A percentile compares a stretch with the other conserved stretches of the same genome.
Conservation (phyloP, 2,113 vertebrate species). For the Emydocephalus ijimae region DNA sequence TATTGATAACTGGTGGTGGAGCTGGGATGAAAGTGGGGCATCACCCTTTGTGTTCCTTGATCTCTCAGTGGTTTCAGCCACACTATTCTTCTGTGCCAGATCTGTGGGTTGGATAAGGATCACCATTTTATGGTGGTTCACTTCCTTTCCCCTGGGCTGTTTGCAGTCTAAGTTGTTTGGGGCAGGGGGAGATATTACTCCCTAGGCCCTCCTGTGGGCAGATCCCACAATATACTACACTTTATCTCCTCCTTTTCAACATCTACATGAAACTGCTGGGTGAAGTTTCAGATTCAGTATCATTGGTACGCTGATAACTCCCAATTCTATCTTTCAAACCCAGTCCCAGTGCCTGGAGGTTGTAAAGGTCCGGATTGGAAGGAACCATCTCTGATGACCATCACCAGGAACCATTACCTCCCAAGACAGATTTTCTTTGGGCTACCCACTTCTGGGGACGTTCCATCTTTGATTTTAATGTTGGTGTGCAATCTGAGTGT, state of each 20-base stretch:
- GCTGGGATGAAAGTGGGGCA: background rate
- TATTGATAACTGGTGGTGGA: background rate
- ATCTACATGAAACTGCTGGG: background rate
- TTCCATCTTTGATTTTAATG: background rate
- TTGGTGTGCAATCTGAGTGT: background rate
- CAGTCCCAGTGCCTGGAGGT: background rate
- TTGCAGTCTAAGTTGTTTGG: background rate
- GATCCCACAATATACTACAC: background rate
- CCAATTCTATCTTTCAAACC: background rate
- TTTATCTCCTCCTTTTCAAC: background rate
- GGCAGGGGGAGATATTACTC: background rate
- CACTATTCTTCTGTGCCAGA: background rate
- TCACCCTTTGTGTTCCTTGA: background rate
- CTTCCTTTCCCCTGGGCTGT: background rate
- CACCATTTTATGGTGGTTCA: background rate
- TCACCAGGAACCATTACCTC: background rate
- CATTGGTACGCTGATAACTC: background rate
- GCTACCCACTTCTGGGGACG: background rate
- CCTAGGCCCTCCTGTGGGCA: background rate
- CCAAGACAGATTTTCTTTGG: background rate
- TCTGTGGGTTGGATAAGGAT: background rate
- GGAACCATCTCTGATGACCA: background rate
- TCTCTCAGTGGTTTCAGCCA: background rate
- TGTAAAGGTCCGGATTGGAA: background rate
- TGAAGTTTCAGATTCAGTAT: background rate